Evolutionary conservation across 2,797 vertebrate genomes (phyloP).

Genomic region (Cichlasoma orientale): DNA sequence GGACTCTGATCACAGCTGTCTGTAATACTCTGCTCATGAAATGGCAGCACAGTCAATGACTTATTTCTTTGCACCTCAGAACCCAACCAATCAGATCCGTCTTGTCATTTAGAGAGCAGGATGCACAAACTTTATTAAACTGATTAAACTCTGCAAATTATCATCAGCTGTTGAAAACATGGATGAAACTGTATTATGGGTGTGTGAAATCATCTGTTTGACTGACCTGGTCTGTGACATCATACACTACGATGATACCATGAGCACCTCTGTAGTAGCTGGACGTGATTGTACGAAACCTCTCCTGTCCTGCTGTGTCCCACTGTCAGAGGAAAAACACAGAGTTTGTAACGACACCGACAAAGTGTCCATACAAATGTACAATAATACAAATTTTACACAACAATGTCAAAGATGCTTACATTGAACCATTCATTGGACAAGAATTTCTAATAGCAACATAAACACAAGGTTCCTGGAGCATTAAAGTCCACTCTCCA

Average conservation of each 20-base stretch:
- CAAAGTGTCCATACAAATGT: neutral
- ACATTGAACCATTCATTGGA: neutral
- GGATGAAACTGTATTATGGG: neutral
- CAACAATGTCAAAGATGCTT: neutral
- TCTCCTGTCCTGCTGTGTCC: constrained; percentile 98
- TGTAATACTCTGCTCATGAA: neutral
- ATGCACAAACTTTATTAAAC: neutral
- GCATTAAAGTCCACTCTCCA: neutral
- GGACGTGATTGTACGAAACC: constrained; percentile 98
- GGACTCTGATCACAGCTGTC: neutral
- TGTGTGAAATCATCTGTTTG: neutral
- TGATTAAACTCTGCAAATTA: neutral
- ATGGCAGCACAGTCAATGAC: rapidly evolving
- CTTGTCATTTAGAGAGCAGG: neutral
- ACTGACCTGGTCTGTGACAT: constrained; percentile 97
- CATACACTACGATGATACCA: constrained; percentile 98
- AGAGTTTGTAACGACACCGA: neutral
- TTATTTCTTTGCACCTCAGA: neutral
- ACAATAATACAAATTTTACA: neutral
- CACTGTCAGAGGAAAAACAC: constrained; percentile 79
- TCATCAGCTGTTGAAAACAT: neutral
- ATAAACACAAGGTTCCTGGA: neutral
- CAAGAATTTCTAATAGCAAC: neutral
- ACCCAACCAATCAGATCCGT: neutral
- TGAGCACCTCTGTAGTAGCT: constrained; percentile 99